Percentiles rank a stretch among this genome's conserved stretches.
Evolutionary conservation across 2,888 invertebrate species (phyloP).

Genomic region (Tricholauxania praeusta): DNA sequence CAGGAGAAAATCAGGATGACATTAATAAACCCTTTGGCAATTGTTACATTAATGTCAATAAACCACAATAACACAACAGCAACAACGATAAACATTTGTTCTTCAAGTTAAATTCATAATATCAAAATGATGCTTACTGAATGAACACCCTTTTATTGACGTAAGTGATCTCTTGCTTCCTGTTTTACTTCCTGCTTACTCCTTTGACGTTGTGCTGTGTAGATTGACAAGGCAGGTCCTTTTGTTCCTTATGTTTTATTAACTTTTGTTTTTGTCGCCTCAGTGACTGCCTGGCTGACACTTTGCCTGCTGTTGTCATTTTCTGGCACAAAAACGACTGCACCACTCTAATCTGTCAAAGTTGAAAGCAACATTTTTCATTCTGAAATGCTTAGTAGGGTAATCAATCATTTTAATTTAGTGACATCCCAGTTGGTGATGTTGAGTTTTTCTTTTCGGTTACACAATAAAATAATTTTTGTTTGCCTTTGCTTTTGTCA

Average conservation of each 20-base stretch:
- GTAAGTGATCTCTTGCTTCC: too few relatives aligned
- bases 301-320: conserved; percentile 24
- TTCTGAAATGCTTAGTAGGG: conserved; percentile 44
- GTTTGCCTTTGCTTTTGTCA: too few relatives aligned
- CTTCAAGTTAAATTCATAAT: too few relatives aligned
- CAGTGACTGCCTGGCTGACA: background rate
- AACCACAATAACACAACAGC: conserved; percentile 50
- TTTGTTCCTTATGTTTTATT: conserved; percentile 6
- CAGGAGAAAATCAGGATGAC: conserved; percentile 17
- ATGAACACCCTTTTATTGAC: background rate
- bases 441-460: conserved; percentile 3
- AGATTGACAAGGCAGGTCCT: conserved; percentile 2
- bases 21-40: conserved; percentile 66
- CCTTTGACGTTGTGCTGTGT: background rate
- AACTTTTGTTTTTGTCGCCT: background rate
- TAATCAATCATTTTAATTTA: conserved; percentile 55
- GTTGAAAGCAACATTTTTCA: conserved; percentile 45
- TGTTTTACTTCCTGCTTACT: background rate
- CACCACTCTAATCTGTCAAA: conserved; percentile 51
- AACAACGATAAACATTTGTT: conserved; percentile 24
- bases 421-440: conserved; percentile 15
- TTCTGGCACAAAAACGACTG: conserved; percentile 35
- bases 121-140: background rate
- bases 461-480: too few relatives aligned
- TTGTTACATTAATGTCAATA: conserved; percentile 59